phyloP scores from a whole-genome alignment of 1,140 invertebrate species.

The Camponotus pennsylvanicus region DNA sequence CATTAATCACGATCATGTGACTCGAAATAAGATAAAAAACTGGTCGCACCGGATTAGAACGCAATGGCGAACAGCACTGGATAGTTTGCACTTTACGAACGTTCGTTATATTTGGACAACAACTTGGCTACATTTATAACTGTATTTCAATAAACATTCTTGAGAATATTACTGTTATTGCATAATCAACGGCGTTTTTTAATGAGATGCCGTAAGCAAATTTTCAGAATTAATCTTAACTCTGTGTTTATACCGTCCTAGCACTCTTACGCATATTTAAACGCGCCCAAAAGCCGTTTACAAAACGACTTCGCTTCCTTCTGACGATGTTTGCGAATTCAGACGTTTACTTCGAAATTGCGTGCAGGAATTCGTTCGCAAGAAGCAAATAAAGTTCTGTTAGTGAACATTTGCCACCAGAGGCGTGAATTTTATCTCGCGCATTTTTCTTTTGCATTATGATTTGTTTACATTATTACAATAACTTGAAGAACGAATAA shows the following conservation, averaged over 20 bases:
- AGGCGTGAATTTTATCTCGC: not conserved
- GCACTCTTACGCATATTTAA: not conserved
- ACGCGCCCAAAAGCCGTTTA: not conserved
- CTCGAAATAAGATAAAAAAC: conserved; percentile 37
- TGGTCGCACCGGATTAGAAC: conserved; percentile 39
- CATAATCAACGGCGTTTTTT: conserved; percentile 25
- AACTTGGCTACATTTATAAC: not conserved
- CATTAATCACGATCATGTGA: conserved; percentile 21
- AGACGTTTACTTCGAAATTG: conserved; percentile 34
- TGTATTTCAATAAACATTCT: conserved; percentile 7
- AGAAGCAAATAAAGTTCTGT: conserved; percentile 4
- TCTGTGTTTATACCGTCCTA: not conserved
- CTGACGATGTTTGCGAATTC: not conserved
- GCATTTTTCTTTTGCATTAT: not conserved
- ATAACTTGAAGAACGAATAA: not conserved
- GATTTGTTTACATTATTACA: conserved; percentile 5
- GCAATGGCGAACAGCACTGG: not conserved
- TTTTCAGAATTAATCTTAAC: not conserved
- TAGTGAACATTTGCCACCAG: not conserved
- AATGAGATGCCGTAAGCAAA: not conserved
- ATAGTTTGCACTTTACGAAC: conserved; percentile 5
- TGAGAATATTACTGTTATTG: not conserved
- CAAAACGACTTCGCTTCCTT: not conserved
- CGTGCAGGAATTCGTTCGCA: conserved; percentile 5
- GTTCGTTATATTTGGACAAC: not conserved